A percentile compares a stretch with the other conserved stretches of the same genome.
Conservation (phyloP, 2,797 vertebrate species). For the Chrysocyon brachyurus region DNA sequence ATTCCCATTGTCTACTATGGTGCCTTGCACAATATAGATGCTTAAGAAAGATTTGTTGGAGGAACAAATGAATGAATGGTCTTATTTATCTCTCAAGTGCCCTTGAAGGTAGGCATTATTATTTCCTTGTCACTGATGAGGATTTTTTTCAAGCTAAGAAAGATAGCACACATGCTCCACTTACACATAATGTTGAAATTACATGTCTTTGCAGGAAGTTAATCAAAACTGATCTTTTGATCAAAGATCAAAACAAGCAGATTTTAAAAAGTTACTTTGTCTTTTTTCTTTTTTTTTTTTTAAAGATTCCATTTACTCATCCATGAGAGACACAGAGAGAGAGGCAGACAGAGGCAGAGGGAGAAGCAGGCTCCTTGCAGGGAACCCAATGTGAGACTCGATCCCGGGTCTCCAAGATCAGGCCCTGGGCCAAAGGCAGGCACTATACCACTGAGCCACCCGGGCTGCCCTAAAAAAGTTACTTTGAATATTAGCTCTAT, state of each 20-base stretch:
- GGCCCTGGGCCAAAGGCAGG: no score
- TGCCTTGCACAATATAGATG: not conserved
- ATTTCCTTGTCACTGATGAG: constrained; percentile 11
- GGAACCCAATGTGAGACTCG: no score
- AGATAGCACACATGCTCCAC: not conserved
- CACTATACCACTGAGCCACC: no score
- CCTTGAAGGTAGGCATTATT: not conserved
- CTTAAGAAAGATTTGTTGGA: not conserved
- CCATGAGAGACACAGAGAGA: no score
- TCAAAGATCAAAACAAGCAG: not conserved
- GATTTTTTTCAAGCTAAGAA: not conserved
- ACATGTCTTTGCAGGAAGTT: not conserved
- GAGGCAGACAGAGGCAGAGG: no score
- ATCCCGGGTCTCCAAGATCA: no score
- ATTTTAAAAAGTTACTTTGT: not conserved
- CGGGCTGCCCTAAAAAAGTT: not conserved
- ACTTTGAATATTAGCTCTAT: not conserved
- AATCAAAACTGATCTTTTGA: constrained; percentile 54
- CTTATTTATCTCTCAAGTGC: not conserved
- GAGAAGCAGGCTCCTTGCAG: no score
- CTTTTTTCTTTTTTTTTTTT: no score
- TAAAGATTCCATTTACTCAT: no score
- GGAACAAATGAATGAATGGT: not conserved
- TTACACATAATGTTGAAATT: not conserved
- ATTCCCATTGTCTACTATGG: not conserved